Percentiles rank a stretch among this genome's conserved stretches.
Conservation (phyloP, 2,888 invertebrate species). For the Bursaphelenchus okinawaensis region DNA sequence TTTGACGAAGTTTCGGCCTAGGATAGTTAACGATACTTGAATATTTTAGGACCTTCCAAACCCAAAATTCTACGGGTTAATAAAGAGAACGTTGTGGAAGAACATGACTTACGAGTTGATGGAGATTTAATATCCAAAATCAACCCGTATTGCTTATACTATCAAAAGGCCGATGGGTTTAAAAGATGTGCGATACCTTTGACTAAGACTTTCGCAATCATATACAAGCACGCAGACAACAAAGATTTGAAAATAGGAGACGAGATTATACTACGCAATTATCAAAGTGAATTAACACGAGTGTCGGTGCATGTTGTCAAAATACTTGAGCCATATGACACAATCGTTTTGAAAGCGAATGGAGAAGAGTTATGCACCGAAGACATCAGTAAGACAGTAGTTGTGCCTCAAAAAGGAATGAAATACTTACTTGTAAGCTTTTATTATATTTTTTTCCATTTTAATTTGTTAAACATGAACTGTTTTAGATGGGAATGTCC, state of each 20-base stretch:
- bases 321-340: neutral
- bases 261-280: neutral
- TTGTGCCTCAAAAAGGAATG: neutral
- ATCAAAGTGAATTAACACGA: neutral
- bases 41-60: too few relatives aligned
- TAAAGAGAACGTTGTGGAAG: too few relatives aligned
- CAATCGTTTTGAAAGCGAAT: neutral
- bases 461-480: too few relatives aligned
- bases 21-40: too few relatives aligned
- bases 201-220: neutral
- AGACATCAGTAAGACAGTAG: neutral
- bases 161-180: neutral
- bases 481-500: neutral
- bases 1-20: too few relatives aligned
- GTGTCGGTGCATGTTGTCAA: neutral
- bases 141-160: neutral
- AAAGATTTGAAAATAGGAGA: neutral
- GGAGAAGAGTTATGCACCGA: neutral
- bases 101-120: too few relatives aligned
- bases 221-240: neutral
- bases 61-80: too few relatives aligned
- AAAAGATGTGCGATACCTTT: neutral
- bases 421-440: neutral
- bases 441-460: too few relatives aligned
- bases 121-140: too few relatives aligned